These are phyloP conservation scores for Cremastinae sp. DNA, from an alignment of 2,888 invertebrate genomes.

Conservation along the genomic window DNA sequence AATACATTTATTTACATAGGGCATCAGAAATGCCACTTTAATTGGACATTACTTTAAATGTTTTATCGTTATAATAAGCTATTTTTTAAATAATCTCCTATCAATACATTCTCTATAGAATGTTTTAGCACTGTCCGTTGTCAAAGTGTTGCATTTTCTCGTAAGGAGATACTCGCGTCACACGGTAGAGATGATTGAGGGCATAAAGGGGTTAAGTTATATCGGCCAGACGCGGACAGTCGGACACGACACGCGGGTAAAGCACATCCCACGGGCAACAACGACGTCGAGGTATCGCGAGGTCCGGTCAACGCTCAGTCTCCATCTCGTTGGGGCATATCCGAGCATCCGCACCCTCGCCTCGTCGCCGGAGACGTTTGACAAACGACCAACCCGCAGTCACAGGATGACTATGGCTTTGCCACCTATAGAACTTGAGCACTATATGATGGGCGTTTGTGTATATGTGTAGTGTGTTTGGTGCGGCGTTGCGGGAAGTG, in stretches of 20 bases:
- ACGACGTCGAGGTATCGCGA: slow-evolving; percentile 48
- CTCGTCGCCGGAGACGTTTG: slow-evolving; percentile 52
- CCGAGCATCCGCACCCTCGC: slow-evolving; percentile 46
- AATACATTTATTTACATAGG: too few species aligned
- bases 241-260: slow-evolving; percentile 7
- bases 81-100: too few species aligned
- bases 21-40: too few species aligned
- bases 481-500: slow-evolving; percentile 19
- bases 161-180: background rate
- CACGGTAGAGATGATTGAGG: too few species aligned
- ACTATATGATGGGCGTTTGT: background rate
- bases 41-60: too few species aligned
- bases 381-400: slow-evolving; percentile 56
- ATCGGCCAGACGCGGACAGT: slow-evolving; percentile 17
- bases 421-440: slow-evolving; percentile 9
- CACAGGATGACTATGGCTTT: slow-evolving; percentile 36
- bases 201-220: slow-evolving; percentile 3
- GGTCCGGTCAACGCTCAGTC: slow-evolving; percentile 54
- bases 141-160: too few species aligned
- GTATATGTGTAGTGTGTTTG: background rate
- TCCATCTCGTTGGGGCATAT: slow-evolving; percentile 36
- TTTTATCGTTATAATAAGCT: too few species aligned
- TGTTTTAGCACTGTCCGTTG: too few species aligned
- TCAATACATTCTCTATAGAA: too few species aligned
- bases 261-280: slow-evolving; percentile 25